Percentiles rank a stretch among this genome's conserved stretches.
Conservation (phyloP, 2,113 vertebrate genomes). For the Dissostichus mawsoni region DNA sequence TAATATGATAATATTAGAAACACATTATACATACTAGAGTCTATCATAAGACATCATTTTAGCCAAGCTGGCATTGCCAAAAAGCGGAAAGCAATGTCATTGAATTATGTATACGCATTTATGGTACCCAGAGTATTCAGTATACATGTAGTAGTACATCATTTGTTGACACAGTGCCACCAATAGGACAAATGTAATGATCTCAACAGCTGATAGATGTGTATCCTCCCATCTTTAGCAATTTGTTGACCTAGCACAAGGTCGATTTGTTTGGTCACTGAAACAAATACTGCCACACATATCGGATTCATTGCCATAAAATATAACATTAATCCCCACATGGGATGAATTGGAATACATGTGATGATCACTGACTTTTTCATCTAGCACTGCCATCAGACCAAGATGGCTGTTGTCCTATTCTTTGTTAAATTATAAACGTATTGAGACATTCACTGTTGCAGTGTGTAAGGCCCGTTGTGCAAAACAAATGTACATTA, state of each 20-base stretch:
- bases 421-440: neutral
- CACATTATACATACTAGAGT: neutral
- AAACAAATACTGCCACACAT: neutral
- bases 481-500: neutral
- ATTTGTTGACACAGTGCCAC: too few relatives aligned
- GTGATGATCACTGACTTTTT: too few relatives aligned
- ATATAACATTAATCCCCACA: neutral
- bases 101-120: neutral
- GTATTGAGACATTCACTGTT: neutral
- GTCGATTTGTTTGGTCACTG: neutral
- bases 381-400: neutral
- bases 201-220: neutral
- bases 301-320: neutral
- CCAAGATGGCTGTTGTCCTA: neutral
- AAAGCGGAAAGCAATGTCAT: neutral
- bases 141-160: too few relatives aligned
- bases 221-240: neutral
- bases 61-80: neutral
- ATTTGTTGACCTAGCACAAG: neutral
- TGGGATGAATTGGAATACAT: too few relatives aligned
- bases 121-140: neutral
- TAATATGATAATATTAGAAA: constrained; percentile 5
- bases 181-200: neutral
- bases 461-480: neutral
- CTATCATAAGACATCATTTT: neutral